Conservation (phyloP, 2,113 vertebrate species). For the Brevimyrus niger region DNA sequence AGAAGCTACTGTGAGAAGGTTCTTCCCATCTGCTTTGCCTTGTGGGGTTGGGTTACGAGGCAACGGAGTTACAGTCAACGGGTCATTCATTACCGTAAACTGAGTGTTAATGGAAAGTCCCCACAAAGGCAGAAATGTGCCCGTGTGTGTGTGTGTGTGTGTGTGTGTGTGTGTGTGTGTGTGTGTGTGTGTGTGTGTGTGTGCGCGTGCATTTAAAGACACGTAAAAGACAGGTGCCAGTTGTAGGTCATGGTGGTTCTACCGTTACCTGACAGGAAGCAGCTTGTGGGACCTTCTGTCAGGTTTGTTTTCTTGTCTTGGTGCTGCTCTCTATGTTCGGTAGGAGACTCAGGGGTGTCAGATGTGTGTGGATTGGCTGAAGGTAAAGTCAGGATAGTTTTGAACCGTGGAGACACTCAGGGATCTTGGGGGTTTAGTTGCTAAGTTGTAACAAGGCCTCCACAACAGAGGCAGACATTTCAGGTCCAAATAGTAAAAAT, state of each 20-base stretch:
- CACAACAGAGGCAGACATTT: too few relatives aligned
- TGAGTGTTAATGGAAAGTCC: not conserved
- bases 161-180: slow-evolving; percentile 21
- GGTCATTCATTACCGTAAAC: not conserved
- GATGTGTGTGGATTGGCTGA: not conserved
- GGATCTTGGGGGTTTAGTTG: not conserved
- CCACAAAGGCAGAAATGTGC: not conserved
- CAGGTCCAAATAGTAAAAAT: too few relatives aligned
- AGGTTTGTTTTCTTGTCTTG: not conserved
- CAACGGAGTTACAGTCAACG: not conserved
- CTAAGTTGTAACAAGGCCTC: not conserved
- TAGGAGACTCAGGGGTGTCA: not conserved
- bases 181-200: slow-evolving; percentile 15
- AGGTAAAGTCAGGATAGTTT: not conserved
- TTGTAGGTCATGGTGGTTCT: slow-evolving; percentile 23
- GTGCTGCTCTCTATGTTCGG: not conserved
- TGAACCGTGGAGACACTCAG: not conserved
- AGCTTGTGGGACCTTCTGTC: slow-evolving; percentile 29
- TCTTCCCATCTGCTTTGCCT: not conserved
- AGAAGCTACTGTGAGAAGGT: not conserved
- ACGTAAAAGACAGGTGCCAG: slow-evolving; percentile 12
- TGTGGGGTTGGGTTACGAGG: not conserved
- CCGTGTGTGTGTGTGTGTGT: slow-evolving; percentile 34
- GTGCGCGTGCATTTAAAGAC: too few relatives aligned
- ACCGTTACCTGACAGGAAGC: slow-evolving; percentile 35